A percentile compares a stretch with the other conserved stretches of the same genome.
phyloP scores from a whole-genome alignment of 2,113 vertebrate genomes.

The Heterocephalus glaber region DNA sequence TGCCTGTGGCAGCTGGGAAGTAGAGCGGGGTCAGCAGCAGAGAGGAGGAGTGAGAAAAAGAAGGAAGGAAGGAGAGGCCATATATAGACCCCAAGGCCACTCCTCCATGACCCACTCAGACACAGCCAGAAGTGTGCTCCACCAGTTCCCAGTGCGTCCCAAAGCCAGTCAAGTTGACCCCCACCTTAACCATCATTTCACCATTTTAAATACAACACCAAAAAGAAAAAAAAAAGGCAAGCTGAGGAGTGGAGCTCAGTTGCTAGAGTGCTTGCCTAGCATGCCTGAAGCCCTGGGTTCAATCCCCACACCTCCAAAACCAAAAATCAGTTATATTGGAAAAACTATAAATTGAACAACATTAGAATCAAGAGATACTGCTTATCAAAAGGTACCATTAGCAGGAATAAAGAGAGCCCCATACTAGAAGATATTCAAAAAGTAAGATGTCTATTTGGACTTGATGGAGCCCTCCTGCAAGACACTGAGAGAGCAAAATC shows the following conservation, averaged over 20 bases:
- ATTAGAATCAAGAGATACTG: background rate
- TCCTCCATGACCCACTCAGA: background rate
- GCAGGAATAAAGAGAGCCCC: background rate
- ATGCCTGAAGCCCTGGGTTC: background rate
- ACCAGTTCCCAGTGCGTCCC: background rate
- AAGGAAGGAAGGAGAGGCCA: too few relatives aligned
- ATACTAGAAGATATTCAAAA: background rate
- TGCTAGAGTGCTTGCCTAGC: background rate
- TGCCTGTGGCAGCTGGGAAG: too few relatives aligned
- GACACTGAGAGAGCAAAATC: background rate
- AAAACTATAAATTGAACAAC: background rate
- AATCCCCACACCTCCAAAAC: background rate
- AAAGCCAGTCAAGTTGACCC: background rate
- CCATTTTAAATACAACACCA: background rate
- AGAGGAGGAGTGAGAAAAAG: too few relatives aligned
- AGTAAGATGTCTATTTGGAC: background rate
- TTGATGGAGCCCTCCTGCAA: background rate
- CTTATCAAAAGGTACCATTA: background rate
- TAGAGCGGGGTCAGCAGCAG: too few relatives aligned
- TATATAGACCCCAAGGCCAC: too few relatives aligned
- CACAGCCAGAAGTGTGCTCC: too few relatives aligned
- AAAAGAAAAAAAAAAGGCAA: background rate
- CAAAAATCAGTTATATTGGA: background rate
- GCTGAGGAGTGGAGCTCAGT: background rate
- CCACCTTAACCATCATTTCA: background rate